Percentiles rank a stretch among this genome's conserved stretches.
phyloP scores from a whole-genome alignment of 2,113 vertebrate species.

The Aix galericulata region DNA sequence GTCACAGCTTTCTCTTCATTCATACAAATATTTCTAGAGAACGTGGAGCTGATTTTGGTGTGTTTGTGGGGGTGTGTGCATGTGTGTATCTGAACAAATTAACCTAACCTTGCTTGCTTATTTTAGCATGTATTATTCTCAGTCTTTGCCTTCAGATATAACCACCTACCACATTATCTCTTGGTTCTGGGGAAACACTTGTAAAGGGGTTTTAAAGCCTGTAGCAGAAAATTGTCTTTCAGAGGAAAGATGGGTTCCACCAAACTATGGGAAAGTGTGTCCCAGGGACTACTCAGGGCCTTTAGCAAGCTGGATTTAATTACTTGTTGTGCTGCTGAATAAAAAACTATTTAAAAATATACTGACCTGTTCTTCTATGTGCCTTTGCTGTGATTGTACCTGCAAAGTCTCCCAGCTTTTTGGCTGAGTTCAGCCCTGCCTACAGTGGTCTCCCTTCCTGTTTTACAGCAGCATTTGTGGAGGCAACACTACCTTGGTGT shows the following conservation, averaged over 20 bases:
- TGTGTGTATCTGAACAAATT: not conserved
- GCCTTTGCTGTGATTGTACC: not conserved
- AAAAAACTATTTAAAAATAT: not conserved
- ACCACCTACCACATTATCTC: not conserved
- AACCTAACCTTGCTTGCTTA: not conserved
- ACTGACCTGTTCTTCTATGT: not conserved
- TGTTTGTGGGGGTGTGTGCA: rapidly evolving
- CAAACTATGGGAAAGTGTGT: not conserved
- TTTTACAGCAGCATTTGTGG: not conserved
- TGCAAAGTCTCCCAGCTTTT: not conserved
- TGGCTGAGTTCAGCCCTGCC: not conserved
- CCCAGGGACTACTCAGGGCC: not conserved
- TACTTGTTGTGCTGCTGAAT: not conserved
- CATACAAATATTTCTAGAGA: not conserved
- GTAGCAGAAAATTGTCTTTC: not conserved
- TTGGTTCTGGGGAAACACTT: not conserved
- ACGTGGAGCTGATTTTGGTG: rapidly evolving
- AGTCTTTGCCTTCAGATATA: not conserved
- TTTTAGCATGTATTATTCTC: not conserved
- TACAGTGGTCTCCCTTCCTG: not conserved
- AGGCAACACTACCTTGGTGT: not conserved
- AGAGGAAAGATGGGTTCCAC: not conserved
- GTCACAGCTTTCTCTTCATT: not conserved
- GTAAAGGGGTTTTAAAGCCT: not conserved
- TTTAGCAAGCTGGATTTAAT: not conserved